Evolutionary conservation across 2,797 vertebrate genomes (phyloP).

Genomic region (Myripristis murdjan): DNA sequence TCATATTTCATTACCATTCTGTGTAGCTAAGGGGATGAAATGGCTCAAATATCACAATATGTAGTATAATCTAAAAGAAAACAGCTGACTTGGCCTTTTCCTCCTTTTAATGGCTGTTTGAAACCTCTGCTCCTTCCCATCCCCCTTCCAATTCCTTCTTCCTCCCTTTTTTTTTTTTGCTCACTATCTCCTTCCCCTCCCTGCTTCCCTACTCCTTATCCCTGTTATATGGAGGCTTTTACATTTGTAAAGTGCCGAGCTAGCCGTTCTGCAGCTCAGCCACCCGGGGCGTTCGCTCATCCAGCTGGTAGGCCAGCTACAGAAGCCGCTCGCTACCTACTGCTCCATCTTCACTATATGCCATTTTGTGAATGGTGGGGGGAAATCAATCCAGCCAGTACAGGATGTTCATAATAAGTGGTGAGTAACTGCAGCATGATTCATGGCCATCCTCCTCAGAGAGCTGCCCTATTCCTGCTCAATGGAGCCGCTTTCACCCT

Average conservation of each 20-base stretch:
- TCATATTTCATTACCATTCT: conserved; percentile 8
- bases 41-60: conserved; percentile 42
- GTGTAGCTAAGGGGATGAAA: conserved; percentile 26
- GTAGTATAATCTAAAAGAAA: conserved; percentile 53
- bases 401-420: conserved; percentile 83
- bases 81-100: conserved; percentile 57
- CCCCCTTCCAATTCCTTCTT: conserved; percentile 28
- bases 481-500: conserved; percentile 64
- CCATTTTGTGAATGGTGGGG: conserved; percentile 82
- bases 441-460: conserved; percentile 74
- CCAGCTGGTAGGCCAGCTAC: conserved; percentile 64
- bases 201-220: conserved; percentile 61
- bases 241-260: conserved; percentile 66
- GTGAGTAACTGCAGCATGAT: conserved; percentile 82
- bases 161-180: conserved; percentile 20
- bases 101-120: conserved; percentile 55
- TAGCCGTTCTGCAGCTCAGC: conserved; percentile 66
- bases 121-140: conserved; percentile 47
- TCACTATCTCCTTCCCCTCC: conserved; percentile 41
- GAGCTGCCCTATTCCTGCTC: conserved; percentile 71
- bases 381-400: conserved; percentile 81
- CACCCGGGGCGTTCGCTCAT: conserved; percentile 70
- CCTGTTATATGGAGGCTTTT: conserved; percentile 56
- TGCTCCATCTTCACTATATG: conserved; percentile 71
- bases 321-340: conserved; percentile 61